These are phyloP conservation scores for Hystrix cristata DNA, from an alignment of 2,113 vertebrate species.

Conservation along the genomic window DNA sequence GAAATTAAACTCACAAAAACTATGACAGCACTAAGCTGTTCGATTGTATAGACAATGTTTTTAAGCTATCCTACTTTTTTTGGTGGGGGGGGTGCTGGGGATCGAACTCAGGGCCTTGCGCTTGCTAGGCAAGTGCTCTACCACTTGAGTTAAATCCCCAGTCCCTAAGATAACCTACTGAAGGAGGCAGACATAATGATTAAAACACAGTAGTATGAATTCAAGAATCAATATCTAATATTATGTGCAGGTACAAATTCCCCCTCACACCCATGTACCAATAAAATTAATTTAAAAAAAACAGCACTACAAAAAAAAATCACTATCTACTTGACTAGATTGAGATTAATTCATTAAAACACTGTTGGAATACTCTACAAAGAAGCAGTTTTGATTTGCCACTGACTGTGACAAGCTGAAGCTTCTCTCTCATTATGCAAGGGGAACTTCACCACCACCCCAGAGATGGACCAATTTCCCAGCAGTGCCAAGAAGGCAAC, in stretches of 20 bases:
- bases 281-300: background rate
- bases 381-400: slow-evolving; percentile 46
- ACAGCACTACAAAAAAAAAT: background rate
- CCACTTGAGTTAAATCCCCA: too few relatives aligned
- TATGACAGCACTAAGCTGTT: background rate
- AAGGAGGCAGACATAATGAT: background rate
- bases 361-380: background rate
- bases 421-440: background rate
- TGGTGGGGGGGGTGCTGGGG: too few relatives aligned
- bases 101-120: too few relatives aligned
- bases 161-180: background rate
- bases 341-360: slow-evolving; percentile 40
- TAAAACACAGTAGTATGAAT: background rate
- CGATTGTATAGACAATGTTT: background rate
- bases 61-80: background rate
- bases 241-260: background rate
- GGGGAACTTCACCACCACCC: background rate
- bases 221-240: background rate
- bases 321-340: background rate
- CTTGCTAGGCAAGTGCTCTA: too few relatives aligned
- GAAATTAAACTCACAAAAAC: slow-evolving; percentile 57
- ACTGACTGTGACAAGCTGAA: background rate
- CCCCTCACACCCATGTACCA: background rate
- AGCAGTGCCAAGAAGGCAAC: background rate
- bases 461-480: background rate